Evolutionary conservation across 2,888 invertebrate genomes (phyloP), one percentile per base, ranked within the genome.

Genomic region (Dynastes grantii): DNA sequence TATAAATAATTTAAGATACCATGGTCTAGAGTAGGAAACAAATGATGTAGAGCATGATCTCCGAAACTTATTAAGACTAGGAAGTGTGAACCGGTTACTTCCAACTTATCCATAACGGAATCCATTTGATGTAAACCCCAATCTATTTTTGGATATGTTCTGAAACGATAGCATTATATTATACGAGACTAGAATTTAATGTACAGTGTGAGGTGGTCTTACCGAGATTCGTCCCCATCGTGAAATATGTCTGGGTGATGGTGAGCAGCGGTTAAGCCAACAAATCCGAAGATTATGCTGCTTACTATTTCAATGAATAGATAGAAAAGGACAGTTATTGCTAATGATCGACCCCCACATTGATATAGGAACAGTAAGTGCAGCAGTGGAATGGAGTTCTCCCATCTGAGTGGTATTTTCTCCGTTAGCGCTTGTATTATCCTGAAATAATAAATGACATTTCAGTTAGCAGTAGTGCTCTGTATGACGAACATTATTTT

Each of bases 11-110:
- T 91, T 16, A 96, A 87, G 76, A 93, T 91, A 0, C 93, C 93
- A 85, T 96, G 96, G 86, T 96, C 96, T 58, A 96, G 84, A 0
- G 95, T 94, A 0, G 96, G 96, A 84, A 96, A 94, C 37, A 96
- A 89, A 87, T 97, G 96, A 87, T 97, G 96, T 1, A 96, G 89
- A 0, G 91, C 91, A 86, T 97, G 96, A 80, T 95, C 93, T 0
- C 96, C 96, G 83, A 95, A 96, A 80, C 93, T 91, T 0, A 94
- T 94, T 70, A 96, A 86, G 0, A 92, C 92, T 81, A 94, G 88
- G 85, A 95, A 93, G 81, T 92, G 91, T 55, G 92, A 93, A 22
- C 93, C 92, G 32, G 92, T 92, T 76, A 94, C 90, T 81, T 95
- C 94, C 13, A 90, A 89, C 79, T 95, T 91, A 85, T 95, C 96